These are phyloP conservation scores for Passer montanus DNA, from an alignment of 2,113 vertebrate genomes.

Conservation along the genomic window DNA sequence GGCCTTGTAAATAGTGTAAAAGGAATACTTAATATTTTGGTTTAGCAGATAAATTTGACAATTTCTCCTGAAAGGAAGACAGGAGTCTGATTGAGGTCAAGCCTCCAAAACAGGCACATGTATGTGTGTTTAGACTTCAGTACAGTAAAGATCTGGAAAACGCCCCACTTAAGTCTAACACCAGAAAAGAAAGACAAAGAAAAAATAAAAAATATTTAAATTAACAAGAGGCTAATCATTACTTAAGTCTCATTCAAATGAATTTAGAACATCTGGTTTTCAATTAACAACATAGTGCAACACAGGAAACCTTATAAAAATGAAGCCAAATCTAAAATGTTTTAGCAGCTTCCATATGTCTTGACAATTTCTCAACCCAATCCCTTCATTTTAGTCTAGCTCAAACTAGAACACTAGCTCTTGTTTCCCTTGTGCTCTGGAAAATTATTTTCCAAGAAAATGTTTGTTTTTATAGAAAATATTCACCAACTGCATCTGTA, in stretches of 20 bases:
- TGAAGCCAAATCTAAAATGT: background rate
- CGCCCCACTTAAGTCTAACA: background rate
- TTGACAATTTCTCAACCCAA: background rate
- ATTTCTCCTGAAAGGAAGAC: background rate
- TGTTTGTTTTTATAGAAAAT: background rate
- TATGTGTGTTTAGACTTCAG: background rate
- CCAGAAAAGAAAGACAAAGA: background rate
- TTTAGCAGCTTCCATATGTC: background rate
- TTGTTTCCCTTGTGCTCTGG: background rate
- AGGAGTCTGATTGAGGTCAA: background rate
- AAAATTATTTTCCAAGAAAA: background rate
- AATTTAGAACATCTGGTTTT: background rate
- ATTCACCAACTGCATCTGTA: background rate
- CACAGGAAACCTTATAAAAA: background rate
- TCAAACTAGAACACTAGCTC: background rate
- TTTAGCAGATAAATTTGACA: background rate
- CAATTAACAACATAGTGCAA: background rate
- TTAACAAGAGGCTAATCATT: background rate
- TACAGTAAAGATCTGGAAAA: background rate
- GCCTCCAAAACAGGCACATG: background rate
- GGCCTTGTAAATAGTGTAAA: background rate
- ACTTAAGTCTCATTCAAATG: background rate
- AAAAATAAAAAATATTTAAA: background rate
- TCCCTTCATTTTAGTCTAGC: background rate
- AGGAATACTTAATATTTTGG: background rate